A percentile compares a stretch with the other conserved stretches of the same genome.
These are phyloP conservation scores for Acrocyrtus sp. DNA, from an alignment of 2,888 invertebrate genomes.

Conservation along the genomic window DNA sequence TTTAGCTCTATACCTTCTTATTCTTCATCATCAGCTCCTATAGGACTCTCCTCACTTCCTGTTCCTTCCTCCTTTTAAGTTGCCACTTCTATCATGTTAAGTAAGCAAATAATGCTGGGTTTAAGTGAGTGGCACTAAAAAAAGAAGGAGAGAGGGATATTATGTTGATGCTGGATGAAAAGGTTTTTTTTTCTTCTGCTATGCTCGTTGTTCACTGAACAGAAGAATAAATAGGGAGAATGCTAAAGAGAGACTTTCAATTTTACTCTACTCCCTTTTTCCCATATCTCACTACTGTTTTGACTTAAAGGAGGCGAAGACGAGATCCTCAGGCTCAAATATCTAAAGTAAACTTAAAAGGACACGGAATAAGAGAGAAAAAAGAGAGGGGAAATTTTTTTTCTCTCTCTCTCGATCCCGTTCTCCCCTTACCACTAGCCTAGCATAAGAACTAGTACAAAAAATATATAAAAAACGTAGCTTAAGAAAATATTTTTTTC, in stretches of 20 bases:
- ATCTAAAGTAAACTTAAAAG: conserved; percentile 32
- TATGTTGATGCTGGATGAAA: not conserved
- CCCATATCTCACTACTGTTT: not conserved
- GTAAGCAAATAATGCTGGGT: conserved; percentile 5
- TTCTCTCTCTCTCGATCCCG: not conserved
- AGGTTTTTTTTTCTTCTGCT: not conserved
- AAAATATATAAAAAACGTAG: no score
- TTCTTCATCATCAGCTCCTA: conserved; percentile 4
- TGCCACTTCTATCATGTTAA: conserved; percentile 4
- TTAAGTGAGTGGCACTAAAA: not conserved
- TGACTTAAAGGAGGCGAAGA: conserved; percentile 6
- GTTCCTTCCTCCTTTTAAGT: conserved; percentile 3
- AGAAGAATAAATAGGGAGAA: conserved; percentile 6
- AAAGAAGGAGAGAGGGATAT: not conserved
- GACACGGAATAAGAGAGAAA: not conserved
- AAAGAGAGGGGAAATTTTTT: not conserved
- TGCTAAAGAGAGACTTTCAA: not conserved
- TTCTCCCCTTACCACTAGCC: conserved; percentile 11
- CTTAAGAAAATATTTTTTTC: no score
- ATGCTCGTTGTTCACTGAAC: conserved; percentile 5
- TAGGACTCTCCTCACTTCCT: conserved; percentile 8
- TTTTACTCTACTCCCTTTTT: not conserved
- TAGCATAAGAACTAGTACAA: no score
- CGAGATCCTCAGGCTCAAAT: conserved; percentile 20
- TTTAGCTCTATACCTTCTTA: not conserved